Conservation (phyloP, 2,888 invertebrate species). For the Coelinius sp. region DNA sequence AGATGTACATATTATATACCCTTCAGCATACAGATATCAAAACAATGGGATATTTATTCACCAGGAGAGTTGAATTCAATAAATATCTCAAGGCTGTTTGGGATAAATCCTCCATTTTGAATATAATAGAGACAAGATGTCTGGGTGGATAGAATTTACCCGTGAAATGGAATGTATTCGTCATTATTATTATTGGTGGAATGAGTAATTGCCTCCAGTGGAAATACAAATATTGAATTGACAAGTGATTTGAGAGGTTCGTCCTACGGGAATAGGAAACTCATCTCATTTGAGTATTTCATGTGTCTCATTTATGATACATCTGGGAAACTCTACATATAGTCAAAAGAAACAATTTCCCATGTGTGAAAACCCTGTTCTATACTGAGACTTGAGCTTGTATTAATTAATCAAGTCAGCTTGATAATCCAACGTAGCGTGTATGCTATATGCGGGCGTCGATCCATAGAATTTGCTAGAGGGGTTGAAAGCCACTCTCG, state of each 20-base stretch:
- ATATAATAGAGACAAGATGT: background rate
- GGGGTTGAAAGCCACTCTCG: background rate
- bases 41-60: conserved; percentile 11
- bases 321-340: too few relatives aligned
- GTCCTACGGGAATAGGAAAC: background rate
- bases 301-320: background rate
- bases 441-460: background rate
- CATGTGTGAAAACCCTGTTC: background rate
- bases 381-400: too few relatives aligned
- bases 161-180: background rate
- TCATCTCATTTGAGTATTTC: background rate
- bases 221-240: background rate
- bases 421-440: background rate
- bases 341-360: too few relatives aligned
- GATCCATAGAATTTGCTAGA: background rate
- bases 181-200: background rate
- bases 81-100: conserved; percentile 8
- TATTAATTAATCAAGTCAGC: conserved; percentile 16
- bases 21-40: background rate
- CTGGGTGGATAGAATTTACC: background rate
- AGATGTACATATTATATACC: too few relatives aligned
- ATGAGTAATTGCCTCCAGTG: background rate
- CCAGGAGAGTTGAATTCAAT: background rate
- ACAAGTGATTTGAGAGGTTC: background rate
- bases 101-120: background rate